Conservation (phyloP, 1,140 invertebrate species). For the Procambarus clarkii region DNA sequence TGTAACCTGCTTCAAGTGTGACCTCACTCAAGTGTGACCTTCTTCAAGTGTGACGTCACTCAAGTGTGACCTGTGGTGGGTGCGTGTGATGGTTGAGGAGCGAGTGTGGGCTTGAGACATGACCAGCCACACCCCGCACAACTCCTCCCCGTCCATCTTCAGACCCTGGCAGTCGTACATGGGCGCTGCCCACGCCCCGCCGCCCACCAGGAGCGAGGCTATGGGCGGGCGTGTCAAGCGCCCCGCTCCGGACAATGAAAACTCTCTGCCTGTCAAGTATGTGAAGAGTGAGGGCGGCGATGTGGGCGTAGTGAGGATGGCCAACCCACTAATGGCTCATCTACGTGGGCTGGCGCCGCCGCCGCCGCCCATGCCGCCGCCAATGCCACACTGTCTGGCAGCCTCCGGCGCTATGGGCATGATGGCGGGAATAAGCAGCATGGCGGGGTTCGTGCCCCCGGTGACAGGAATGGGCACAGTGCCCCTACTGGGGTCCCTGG, state of each 20-base stretch:
- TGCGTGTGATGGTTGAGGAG: not conserved
- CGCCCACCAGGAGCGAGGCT: not conserved
- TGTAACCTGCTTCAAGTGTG: not conserved
- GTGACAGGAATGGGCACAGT: not conserved
- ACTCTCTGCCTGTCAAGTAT: not conserved
- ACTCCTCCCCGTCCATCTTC: conserved; percentile 29
- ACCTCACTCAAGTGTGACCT: not conserved
- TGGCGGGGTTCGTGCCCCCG: not conserved
- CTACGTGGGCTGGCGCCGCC: not conserved
- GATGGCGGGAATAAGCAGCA: not conserved
- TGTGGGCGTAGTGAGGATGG: not conserved
- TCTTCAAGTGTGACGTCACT: not conserved
- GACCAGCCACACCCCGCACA: not conserved
- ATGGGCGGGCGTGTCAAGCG: not conserved
- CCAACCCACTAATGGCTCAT: not conserved
- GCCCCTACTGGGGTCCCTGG: not conserved
- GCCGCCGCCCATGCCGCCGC: not conserved
- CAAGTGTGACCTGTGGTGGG: not conserved
- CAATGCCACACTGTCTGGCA: too few relatives aligned
- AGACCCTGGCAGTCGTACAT: conserved; percentile 41
- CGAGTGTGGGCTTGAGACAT: not conserved
- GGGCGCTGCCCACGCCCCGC: not conserved
- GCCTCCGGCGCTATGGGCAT: not conserved
- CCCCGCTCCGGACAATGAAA: not conserved
- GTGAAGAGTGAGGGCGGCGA: not conserved